Percentiles rank a stretch among this genome's conserved stretches.
Evolutionary conservation across 2,797 vertebrate genomes (phyloP).

Genomic region (Premnoplex brunnescens): DNA sequence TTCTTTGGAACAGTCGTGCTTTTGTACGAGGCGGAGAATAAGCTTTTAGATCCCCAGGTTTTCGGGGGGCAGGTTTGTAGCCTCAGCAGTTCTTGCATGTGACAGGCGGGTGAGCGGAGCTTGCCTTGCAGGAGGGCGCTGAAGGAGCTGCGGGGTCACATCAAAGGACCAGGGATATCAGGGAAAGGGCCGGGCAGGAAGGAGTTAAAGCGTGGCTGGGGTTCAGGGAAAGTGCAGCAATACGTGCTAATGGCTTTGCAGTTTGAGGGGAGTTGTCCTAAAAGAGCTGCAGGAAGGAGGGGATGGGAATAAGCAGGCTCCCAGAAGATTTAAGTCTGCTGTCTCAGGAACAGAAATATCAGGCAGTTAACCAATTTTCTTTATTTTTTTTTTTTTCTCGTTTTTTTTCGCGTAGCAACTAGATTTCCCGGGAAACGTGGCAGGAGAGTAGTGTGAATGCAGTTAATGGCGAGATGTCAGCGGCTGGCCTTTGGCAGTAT

Average conservation of each 20-base stretch:
- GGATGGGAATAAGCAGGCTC: background rate
- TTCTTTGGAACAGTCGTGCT: slow-evolving; percentile 42
- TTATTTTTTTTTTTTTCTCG: background rate
- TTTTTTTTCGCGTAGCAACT: background rate
- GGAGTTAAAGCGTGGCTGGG: slow-evolving; percentile 27
- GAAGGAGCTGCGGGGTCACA: background rate
- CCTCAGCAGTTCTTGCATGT: background rate
- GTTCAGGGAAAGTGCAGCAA: slow-evolving; percentile 51
- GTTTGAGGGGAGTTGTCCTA: slow-evolving; percentile 35
- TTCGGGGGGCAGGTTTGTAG: background rate
- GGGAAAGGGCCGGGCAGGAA: background rate
- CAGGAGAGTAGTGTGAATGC: background rate
- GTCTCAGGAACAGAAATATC: slow-evolving; percentile 34
- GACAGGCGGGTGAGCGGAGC: slow-evolving; percentile 33
- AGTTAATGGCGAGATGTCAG: background rate
- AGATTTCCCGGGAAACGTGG: slow-evolving; percentile 38
- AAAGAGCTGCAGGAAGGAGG: slow-evolving; percentile 15
- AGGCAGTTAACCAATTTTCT: background rate
- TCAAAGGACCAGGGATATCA: background rate
- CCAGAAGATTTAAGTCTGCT: slow-evolving; percentile 32
- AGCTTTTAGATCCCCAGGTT: slow-evolving; percentile 37
- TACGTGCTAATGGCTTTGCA: slow-evolving; percentile 22
- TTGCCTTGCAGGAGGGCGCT: background rate
- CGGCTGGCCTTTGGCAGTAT: background rate
- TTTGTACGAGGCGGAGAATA: background rate